Evolutionary conservation across 2,113 vertebrate species (phyloP).

Genomic region (Varanus komodoensis): DNA sequence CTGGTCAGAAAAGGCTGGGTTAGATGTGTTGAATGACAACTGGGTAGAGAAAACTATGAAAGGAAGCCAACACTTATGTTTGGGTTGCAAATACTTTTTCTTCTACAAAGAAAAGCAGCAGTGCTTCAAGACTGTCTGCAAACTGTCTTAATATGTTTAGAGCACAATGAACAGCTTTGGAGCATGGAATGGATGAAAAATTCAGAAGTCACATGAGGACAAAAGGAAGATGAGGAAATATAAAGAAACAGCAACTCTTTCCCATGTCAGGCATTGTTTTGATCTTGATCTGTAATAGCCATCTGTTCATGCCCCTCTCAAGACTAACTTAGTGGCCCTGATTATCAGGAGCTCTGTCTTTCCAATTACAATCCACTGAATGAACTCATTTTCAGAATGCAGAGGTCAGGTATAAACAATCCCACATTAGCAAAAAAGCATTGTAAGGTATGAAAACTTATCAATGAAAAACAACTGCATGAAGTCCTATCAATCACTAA

Average conservation of each 20-base stretch:
- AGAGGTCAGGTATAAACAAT: constrained; percentile 22
- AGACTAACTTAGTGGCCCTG: constrained; percentile 64
- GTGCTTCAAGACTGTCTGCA: background rate
- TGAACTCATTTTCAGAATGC: constrained; percentile 52
- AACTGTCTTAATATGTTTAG: background rate
- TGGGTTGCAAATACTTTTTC: background rate
- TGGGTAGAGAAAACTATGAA: background rate
- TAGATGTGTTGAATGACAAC: background rate
- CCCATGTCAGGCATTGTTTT: constrained; percentile 58
- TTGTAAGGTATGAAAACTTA: background rate
- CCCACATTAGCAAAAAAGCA: background rate
- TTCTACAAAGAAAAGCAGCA: background rate
- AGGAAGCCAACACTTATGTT: background rate
- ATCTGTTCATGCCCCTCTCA: constrained; percentile 47
- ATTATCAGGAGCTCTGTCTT: constrained; percentile 60
- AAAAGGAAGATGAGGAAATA: constrained; percentile 43
- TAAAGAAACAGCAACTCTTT: constrained; percentile 50
- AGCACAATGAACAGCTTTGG: background rate
- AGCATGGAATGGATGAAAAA: background rate
- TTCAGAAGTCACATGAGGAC: constrained; percentile 39
- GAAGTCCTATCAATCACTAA: background rate
- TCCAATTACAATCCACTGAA: constrained; percentile 56
- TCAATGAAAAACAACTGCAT: background rate
- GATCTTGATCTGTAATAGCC: constrained; percentile 65
- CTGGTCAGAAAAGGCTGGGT: too few relatives aligned